These are phyloP conservation scores for Tokudaia muenninki DNA, from an alignment of 2,797 vertebrate species.

Conservation along the genomic window DNA sequence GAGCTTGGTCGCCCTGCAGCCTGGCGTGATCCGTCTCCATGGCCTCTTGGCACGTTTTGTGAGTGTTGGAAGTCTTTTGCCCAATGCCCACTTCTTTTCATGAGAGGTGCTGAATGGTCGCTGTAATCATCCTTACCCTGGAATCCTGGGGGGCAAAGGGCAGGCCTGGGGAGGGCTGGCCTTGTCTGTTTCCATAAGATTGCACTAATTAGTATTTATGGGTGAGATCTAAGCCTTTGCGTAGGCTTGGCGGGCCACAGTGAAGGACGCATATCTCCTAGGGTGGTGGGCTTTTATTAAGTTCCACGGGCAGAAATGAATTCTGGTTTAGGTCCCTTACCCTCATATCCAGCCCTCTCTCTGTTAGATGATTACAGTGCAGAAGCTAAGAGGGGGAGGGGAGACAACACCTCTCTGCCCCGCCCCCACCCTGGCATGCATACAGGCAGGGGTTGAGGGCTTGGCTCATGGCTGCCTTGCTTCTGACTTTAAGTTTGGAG, in stretches of 20 bases:
- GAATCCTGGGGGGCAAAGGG: constrained; percentile 68
- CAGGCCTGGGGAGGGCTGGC: constrained; percentile 55
- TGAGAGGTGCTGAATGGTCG: constrained; percentile 69
- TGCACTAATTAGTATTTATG: constrained; percentile 64
- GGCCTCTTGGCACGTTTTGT: constrained; percentile 40
- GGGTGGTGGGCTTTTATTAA: neutral
- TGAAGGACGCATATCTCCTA: constrained; percentile 39
- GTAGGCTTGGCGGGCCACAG: constrained; percentile 53
- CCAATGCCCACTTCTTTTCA: constrained; percentile 70
- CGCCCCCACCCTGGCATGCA: neutral
- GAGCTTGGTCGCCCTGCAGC: neutral
- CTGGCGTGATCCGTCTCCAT: neutral
- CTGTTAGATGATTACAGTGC: neutral
- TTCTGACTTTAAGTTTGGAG: neutral
- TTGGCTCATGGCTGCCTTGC: neutral
- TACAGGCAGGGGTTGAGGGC: too few relatives aligned
- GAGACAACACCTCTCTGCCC: neutral
- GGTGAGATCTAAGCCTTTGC: constrained; percentile 25
- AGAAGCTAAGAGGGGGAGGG: neutral
- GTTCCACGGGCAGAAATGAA: neutral
- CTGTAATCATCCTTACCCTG: constrained; percentile 57
- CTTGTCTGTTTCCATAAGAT: constrained; percentile 74
- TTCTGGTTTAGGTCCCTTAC: neutral
- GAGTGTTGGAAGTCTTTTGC: neutral
- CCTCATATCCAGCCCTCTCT: neutral